Conservation (phyloP, 2,113 vertebrate genomes). For the Equus quagga region DNA sequence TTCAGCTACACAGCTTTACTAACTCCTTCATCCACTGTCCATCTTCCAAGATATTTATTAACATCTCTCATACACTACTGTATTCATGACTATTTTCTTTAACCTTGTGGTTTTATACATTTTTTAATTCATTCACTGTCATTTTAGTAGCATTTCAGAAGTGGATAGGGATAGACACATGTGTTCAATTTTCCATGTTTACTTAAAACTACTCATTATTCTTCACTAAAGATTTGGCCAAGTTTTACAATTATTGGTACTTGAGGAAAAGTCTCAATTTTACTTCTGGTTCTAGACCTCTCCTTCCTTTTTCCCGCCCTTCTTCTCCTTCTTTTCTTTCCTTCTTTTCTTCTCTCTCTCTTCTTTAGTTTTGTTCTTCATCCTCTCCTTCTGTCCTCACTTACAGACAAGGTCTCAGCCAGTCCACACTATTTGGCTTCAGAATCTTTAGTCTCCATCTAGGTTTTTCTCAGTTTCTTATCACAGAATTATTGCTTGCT, state of each 20-base stretch:
- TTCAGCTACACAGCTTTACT: not conserved
- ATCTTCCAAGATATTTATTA: not conserved
- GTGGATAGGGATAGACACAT: not conserved
- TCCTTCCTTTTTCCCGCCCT: not conserved
- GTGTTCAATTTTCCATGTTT: not conserved
- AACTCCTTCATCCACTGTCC: not conserved
- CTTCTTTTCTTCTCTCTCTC: accelerated
- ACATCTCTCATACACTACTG: not conserved
- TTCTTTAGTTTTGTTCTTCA: not conserved
- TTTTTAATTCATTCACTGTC: not conserved
- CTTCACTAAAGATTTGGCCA: not conserved
- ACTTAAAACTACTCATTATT: not conserved
- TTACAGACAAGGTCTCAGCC: not conserved
- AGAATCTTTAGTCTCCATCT: not conserved
- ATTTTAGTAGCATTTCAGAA: conserved; percentile 1
- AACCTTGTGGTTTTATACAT: not conserved
- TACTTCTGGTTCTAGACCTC: not conserved
- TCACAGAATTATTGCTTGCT: not conserved
- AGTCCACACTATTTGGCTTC: not conserved
- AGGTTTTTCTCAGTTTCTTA: not conserved
- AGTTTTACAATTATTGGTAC: not conserved
- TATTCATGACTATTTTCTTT: not conserved
- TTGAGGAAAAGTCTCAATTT: not conserved
- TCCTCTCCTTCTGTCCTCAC: not conserved
- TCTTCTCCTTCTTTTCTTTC: accelerated